These are phyloP conservation scores for Tenualosa ilisha DNA, from an alignment of 2,797 vertebrate species.

Conservation along the genomic window DNA sequence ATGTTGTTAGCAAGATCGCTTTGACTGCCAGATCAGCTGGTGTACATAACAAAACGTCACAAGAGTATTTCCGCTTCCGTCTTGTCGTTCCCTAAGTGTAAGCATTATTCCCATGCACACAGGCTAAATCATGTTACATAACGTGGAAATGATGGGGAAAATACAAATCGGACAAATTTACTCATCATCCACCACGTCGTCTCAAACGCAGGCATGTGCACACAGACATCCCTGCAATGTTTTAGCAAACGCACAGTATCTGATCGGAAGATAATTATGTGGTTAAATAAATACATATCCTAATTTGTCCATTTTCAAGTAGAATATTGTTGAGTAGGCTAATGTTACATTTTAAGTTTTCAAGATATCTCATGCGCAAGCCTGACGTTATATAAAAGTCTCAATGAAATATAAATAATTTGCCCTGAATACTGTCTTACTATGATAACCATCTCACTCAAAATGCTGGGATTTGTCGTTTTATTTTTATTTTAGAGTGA, in stretches of 20 bases:
- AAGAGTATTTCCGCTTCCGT: slow-evolving; percentile 33
- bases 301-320: too few species aligned
- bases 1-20: slow-evolving; percentile 21
- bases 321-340: too few species aligned
- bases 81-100: not conserved
- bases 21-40: slow-evolving; percentile 66
- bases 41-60: slow-evolving; percentile 60
- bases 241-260: too few species aligned
- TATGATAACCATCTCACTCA: not conserved
- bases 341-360: too few species aligned
- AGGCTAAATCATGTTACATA: not conserved
- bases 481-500: slow-evolving; percentile 41
- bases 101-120: not conserved
- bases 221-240: too few species aligned
- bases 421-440: not conserved
- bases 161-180: not conserved
- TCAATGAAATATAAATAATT: not conserved
- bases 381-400: not conserved
- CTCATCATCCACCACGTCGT: not conserved
- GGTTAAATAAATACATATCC: too few species aligned
- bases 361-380: too few species aligned
- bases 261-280: too few species aligned
- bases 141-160: not conserved
- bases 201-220: too few species aligned
- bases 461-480: not conserved